These are phyloP conservation scores for Meteorus sp. DNA, from an alignment of 1,140 invertebrate species.

Conservation along the genomic window DNA sequence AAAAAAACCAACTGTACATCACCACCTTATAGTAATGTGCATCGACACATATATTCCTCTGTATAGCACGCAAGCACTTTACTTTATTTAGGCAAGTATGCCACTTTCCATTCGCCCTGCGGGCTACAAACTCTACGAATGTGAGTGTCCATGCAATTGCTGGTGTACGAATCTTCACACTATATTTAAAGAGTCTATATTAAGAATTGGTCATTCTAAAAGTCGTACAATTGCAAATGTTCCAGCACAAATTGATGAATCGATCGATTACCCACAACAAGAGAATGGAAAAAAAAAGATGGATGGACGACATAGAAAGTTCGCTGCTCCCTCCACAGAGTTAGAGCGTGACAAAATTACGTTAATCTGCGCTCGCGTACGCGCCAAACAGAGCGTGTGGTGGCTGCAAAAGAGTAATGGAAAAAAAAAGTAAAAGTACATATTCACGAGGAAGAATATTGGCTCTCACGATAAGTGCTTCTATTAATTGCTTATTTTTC, in stretches of 20 bases:
- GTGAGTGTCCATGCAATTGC: too few relatives aligned
- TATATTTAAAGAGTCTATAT: too few relatives aligned
- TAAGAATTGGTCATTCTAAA: background rate
- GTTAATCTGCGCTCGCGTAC: conserved; percentile 45
- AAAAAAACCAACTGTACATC: background rate
- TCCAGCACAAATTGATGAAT: conserved; percentile 22
- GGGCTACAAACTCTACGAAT: background rate
- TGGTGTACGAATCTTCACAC: too few relatives aligned
- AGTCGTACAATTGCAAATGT: conserved; percentile 1
- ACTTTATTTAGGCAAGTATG: conserved; percentile 47
- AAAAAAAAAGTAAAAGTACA: conserved; percentile 47
- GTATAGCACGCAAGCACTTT: background rate
- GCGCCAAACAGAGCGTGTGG: conserved; percentile 49
- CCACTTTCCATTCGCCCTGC: conserved; percentile 37
- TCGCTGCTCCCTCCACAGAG: conserved; percentile 26
- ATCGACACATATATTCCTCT: conserved; percentile 3
- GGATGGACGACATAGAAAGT: conserved; percentile 31
- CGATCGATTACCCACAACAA: conserved; percentile 25
- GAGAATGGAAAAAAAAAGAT: background rate
- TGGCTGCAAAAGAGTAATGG: background rate
- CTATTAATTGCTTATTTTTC: too few relatives aligned
- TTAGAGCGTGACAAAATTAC: conserved; percentile 51
- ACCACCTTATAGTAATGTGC: background rate
- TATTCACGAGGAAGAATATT: conserved; percentile 6
- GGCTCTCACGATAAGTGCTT: background rate